Percentiles rank a stretch among this genome's conserved stretches.
Conservation (phyloP, 2,113 vertebrate species). For the Oceanodroma tethys region DNA sequence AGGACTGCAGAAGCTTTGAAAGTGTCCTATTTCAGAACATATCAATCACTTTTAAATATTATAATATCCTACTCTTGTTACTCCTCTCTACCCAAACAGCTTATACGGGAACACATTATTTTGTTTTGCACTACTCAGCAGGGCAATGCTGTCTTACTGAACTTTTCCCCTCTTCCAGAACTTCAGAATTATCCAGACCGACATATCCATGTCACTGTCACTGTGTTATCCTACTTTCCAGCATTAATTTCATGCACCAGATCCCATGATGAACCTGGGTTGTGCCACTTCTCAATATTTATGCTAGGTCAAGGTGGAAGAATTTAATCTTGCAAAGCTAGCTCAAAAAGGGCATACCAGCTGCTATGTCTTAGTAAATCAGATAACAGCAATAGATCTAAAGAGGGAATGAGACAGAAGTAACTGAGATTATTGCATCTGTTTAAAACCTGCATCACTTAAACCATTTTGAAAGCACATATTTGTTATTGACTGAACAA, state of each 20-base stretch:
- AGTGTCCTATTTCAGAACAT: not conserved
- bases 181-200: slow-evolving; percentile 35
- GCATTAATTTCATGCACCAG: slow-evolving; percentile 64
- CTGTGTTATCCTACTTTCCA: slow-evolving; percentile 39
- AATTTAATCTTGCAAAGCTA: slow-evolving; percentile 53
- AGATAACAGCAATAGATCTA: slow-evolving; percentile 56
- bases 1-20: not conserved
- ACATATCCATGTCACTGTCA: slow-evolving; percentile 23
- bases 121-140: not conserved
- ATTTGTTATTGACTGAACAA: slow-evolving; percentile 5
- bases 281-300: slow-evolving; percentile 22
- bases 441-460: not conserved
- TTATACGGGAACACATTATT: not conserved
- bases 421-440: slow-evolving; percentile 36
- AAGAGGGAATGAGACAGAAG: slow-evolving; percentile 43
- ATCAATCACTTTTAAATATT: not conserved
- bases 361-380: slow-evolving; percentile 50
- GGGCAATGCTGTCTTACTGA: slow-evolving; percentile 16
- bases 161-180: slow-evolving; percentile 53
- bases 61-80: not conserved
- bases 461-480: not conserved
- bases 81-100: not conserved
- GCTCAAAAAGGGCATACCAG: slow-evolving; percentile 45
- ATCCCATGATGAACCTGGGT: slow-evolving; percentile 44
- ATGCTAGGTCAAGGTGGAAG: slow-evolving; percentile 58